A percentile compares a stretch with the other conserved stretches of the same genome.
Conservation (phyloP, 2,888 invertebrate genomes). For the Cantharis rustica region DNA sequence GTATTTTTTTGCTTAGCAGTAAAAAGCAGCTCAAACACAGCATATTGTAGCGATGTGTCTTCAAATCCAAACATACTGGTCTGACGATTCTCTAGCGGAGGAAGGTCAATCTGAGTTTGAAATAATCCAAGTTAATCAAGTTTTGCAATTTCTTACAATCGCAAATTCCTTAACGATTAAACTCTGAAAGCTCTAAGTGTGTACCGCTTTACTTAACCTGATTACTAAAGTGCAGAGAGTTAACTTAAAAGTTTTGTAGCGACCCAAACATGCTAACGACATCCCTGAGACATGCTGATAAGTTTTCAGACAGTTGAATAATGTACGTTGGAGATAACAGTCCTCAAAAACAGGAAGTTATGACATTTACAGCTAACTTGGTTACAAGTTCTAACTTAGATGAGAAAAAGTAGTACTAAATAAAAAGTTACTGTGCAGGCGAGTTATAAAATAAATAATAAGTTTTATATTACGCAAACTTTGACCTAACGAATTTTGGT, state of each 20-base stretch:
- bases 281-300: constrained; percentile 31
- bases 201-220: constrained; percentile 22
- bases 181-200: background rate
- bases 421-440: constrained; percentile 28
- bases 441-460: constrained; percentile 29
- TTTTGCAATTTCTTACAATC: background rate
- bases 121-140: background rate
- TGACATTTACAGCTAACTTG: constrained; percentile 32
- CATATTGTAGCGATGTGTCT: background rate
- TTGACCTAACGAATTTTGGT: constrained; percentile 21
- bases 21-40: background rate
- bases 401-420: constrained; percentile 30
- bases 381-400: constrained; percentile 31
- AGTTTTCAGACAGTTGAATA: constrained; percentile 31
- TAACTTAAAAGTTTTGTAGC: constrained; percentile 26
- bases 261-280: constrained; percentile 28
- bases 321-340: constrained; percentile 31
- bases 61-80: background rate
- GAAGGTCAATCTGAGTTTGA: background rate
- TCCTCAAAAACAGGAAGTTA: constrained; percentile 32
- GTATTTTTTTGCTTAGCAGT: too few species aligned
- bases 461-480: constrained; percentile 28
- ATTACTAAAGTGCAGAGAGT: constrained; percentile 22
- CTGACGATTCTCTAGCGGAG: background rate
- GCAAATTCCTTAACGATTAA: background rate